These are phyloP conservation scores for Ctenopoma kingsleyae DNA, from an alignment of 2,797 vertebrate genomes.

Conservation along the genomic window DNA sequence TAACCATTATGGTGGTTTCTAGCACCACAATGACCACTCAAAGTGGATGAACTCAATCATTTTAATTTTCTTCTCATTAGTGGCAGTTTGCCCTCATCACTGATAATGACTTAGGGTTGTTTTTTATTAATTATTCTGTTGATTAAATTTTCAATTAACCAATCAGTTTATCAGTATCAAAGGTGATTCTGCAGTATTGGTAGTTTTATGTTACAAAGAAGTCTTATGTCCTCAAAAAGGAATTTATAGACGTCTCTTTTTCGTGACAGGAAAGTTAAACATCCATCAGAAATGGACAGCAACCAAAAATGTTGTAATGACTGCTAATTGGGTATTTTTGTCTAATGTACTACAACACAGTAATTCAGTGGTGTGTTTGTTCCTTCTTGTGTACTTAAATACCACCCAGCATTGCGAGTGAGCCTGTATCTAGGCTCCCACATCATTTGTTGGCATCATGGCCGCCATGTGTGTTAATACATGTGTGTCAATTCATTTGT, in stretches of 20 bases:
- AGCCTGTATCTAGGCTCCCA: constrained; percentile 62
- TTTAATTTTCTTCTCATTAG: too few species aligned
- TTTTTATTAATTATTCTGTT: too few species aligned
- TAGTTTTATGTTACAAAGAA: too few species aligned
- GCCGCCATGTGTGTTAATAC: constrained; percentile 55
- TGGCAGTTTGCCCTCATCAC: too few species aligned
- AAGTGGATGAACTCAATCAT: too few species aligned
- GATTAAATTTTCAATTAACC: too few species aligned
- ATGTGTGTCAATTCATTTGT: constrained; percentile 34
- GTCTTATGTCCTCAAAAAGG: not conserved
- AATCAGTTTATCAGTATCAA: too few species aligned
- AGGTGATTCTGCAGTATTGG: too few species aligned
- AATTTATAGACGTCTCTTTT: constrained; percentile 28
- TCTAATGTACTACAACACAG: constrained; percentile 10
- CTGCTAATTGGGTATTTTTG: not conserved
- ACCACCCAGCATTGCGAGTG: constrained; percentile 62
- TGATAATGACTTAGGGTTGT: too few species aligned
- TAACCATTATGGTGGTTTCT: not conserved
- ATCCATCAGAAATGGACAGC: constrained; percentile 5
- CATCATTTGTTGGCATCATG: constrained; percentile 62
- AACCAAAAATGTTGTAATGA: constrained; percentile 2
- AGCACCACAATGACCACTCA: too few species aligned
- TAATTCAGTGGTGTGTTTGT: constrained; percentile 38
- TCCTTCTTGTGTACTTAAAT: constrained; percentile 30
- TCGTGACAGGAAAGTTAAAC: not conserved